Percentiles rank a stretch among this genome's conserved stretches.
phyloP scores from a whole-genome alignment of 2,797 vertebrate species.

The Gambelia wislizenii region DNA sequence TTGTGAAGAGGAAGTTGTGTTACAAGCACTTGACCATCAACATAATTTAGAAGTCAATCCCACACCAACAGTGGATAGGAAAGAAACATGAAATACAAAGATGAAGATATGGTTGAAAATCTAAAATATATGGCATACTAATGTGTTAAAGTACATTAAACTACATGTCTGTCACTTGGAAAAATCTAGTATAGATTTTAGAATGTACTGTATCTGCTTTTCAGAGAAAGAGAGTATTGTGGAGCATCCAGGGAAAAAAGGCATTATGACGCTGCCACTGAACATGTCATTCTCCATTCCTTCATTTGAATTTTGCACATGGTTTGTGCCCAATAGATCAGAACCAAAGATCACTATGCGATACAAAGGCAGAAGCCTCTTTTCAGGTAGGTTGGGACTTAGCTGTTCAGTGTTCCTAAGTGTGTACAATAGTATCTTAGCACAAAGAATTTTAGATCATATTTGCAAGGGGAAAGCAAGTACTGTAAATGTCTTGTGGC shows the following conservation, averaged over 20 bases:
- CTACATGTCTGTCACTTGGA: not conserved
- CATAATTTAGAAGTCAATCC: not conserved
- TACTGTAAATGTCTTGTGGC: not conserved
- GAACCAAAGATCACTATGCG: slow-evolving; percentile 3
- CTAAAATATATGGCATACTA: not conserved
- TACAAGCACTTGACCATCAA: not conserved
- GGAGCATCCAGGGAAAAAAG: slow-evolving; percentile 4
- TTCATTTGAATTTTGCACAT: slow-evolving; percentile 9
- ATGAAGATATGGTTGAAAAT: not conserved
- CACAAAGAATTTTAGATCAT: not conserved
- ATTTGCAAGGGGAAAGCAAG: not conserved
- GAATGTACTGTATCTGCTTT: slow-evolving; percentile 26
- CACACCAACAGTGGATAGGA: not conserved
- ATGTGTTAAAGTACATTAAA: not conserved
- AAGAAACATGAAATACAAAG: not conserved
- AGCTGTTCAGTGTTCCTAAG: not conserved
- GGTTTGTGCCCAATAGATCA: slow-evolving; percentile 36
- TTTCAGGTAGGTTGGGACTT: slow-evolving; percentile 20
- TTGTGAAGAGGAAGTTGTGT: not conserved
- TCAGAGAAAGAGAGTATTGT: not conserved
- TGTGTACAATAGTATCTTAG: not conserved
- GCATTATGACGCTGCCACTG: slow-evolving; percentile 3
- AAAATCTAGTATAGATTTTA: not conserved
- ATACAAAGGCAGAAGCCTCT: not conserved
- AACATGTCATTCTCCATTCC: slow-evolving; percentile 15